Conservation (phyloP, 2,888 invertebrate genomes). For the Amblyjoppa proteus region DNA sequence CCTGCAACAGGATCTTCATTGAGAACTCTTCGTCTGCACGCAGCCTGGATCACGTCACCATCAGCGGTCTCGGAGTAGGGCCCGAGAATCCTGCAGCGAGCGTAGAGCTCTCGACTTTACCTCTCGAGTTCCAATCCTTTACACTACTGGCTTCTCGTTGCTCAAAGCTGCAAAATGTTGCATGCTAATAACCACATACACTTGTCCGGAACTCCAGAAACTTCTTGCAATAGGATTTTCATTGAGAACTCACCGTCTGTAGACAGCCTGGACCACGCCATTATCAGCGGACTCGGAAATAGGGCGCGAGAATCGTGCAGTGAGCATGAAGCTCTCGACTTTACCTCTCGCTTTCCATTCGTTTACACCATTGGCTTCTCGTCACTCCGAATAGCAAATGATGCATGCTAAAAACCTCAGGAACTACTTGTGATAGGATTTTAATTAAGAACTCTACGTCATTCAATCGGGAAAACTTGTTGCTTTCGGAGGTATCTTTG, state of each 20-base stretch:
- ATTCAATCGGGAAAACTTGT: not conserved
- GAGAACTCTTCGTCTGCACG: too few relatives aligned
- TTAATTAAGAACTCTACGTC: not conserved
- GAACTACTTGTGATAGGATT: not conserved
- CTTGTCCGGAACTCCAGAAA: not conserved
- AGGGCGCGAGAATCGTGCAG: conserved; percentile 38
- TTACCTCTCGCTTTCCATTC: too few relatives aligned
- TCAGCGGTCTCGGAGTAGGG: conserved; percentile 47
- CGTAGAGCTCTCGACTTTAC: not conserved
- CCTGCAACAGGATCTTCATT: too few relatives aligned
- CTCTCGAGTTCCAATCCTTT: too few relatives aligned
- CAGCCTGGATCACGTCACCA: conserved; percentile 54
- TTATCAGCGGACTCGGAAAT: conserved; percentile 49
- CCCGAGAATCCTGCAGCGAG: conserved; percentile 38
- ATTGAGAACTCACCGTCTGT: conserved; percentile 1
- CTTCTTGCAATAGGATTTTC: not conserved
- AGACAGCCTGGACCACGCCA: conserved; percentile 49
- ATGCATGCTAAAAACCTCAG: not conserved
- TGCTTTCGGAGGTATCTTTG: not conserved
- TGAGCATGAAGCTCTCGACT: not conserved
- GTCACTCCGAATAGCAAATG: too few relatives aligned
- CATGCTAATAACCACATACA: not conserved
- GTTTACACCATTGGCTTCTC: too few relatives aligned
- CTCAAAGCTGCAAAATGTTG: too few relatives aligned
- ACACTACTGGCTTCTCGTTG: too few relatives aligned